Conservation (phyloP, 2,888 invertebrate species). For the Apoda limacodes region DNA sequence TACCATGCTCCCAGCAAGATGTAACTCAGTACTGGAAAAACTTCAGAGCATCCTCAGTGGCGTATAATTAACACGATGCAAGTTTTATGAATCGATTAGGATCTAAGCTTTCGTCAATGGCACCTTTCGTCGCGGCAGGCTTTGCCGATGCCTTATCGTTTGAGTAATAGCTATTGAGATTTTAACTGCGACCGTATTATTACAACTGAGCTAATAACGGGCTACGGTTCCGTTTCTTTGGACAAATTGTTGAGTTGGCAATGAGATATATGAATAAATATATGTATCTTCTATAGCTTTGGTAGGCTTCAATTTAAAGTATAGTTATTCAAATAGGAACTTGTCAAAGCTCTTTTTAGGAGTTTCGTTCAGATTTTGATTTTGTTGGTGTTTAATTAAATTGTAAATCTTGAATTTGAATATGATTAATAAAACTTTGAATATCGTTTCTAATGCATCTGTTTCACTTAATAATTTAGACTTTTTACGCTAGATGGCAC, state of each 20-base stretch:
- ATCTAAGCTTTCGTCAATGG: constrained; percentile 70
- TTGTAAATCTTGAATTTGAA: too few species aligned
- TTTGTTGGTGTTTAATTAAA: too few species aligned
- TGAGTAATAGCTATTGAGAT: constrained; percentile 67
- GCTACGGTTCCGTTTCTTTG: too few species aligned
- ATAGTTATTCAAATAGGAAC: too few species aligned
- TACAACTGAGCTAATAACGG: constrained; percentile 47
- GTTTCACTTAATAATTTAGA: too few species aligned
- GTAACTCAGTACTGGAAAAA: too few species aligned
- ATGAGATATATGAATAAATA: constrained; percentile 39
- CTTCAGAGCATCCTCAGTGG: constrained; percentile 56
- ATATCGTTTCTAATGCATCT: too few species aligned
- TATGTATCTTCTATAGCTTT: too few species aligned
- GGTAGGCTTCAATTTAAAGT: constrained; percentile 19
- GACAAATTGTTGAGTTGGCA: constrained; percentile 55
- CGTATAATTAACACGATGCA: constrained; percentile 69
- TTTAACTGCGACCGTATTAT: constrained; percentile 58
- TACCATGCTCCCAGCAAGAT: constrained; percentile 3
- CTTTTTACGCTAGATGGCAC: too few species aligned
- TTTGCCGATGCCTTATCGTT: constrained; percentile 53
- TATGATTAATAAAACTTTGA: too few species aligned
- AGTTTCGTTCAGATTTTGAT: too few species aligned
- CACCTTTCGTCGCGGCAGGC: constrained; percentile 55
- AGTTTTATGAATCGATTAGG: constrained; percentile 68
- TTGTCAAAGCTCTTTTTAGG: too few species aligned